Percentiles rank a stretch among this genome's conserved stretches.
These are phyloP conservation scores for Stenolophus ochropezus DNA, from an alignment of 2,888 invertebrate genomes.

Conservation along the genomic window DNA sequence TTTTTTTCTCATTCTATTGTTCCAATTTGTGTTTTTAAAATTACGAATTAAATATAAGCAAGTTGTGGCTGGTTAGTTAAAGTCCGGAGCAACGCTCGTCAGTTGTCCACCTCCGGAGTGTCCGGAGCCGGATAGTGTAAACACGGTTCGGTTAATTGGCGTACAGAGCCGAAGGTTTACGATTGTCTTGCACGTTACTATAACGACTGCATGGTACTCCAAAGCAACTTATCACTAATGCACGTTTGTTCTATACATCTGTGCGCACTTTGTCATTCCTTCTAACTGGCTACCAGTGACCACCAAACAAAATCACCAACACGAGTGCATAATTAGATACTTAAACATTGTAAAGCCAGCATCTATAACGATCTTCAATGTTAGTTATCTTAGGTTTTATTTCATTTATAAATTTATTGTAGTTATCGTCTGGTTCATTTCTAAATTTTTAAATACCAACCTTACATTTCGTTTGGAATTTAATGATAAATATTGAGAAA, in stretches of 20 bases:
- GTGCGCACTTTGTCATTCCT: slow-evolving; percentile 23
- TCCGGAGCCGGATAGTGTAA: slow-evolving; percentile 51
- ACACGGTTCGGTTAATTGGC: slow-evolving; percentile 55
- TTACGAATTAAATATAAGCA: no score
- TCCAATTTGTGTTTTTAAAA: no score
- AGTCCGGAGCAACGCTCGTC: background rate
- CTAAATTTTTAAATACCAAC: no score
- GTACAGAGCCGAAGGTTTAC: slow-evolving; percentile 63
- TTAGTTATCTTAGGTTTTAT: no score
- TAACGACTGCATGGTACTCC: slow-evolving; percentile 67
- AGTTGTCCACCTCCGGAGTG: background rate
- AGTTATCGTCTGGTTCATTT: no score
- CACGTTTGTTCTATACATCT: slow-evolving; percentile 49
- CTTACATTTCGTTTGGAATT: no score
- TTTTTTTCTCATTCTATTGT: no score
- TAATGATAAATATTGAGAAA: no score
- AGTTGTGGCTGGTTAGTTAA: background rate
- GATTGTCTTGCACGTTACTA: slow-evolving; percentile 67
- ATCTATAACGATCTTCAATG: no score
- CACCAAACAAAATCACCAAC: slow-evolving; percentile 29
- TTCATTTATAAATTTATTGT: no score
- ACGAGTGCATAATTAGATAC: no score
- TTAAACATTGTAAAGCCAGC: no score
- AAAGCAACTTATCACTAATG: slow-evolving; percentile 29
- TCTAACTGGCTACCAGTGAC: slow-evolving; percentile 20